Conservation (phyloP, 2,113 vertebrate genomes). For the Glaucidium brasilianum region DNA sequence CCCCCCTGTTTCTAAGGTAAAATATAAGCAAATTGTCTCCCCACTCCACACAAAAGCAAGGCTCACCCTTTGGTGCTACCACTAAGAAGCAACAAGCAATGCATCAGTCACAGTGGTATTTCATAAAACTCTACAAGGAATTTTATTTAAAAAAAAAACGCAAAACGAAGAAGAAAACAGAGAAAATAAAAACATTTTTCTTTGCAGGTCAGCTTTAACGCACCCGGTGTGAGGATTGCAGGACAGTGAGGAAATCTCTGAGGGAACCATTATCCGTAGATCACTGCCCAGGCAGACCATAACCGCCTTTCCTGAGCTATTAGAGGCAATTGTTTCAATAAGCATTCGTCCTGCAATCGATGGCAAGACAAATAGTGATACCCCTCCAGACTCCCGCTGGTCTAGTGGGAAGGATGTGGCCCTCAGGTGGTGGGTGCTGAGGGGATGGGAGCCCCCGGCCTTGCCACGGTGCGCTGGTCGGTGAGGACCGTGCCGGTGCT, state of each 20-base stretch:
- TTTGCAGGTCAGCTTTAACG: not conserved
- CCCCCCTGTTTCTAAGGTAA: not conserved
- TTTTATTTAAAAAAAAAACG: not conserved
- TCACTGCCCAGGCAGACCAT: slow-evolving; percentile 48
- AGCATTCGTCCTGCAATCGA: slow-evolving; percentile 58
- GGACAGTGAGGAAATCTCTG: not conserved
- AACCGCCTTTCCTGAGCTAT: slow-evolving; percentile 67
- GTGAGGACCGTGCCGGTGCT: accelerated
- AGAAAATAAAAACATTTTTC: not conserved
- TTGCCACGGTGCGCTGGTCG: accelerated
- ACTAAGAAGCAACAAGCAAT: not conserved
- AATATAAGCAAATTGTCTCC: not conserved
- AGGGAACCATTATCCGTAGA: slow-evolving; percentile 62
- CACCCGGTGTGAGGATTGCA: not conserved
- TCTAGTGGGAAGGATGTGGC: accelerated
- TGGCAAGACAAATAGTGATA: not conserved
- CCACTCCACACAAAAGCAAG: not conserved
- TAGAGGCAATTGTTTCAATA: slow-evolving; percentile 66
- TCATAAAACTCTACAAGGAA: not conserved
- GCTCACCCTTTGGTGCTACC: not conserved
- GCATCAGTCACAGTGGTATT: not conserved
- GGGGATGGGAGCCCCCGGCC: not conserved
- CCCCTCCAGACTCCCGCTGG: not conserved
- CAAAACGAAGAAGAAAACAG: not conserved
- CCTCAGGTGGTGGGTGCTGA: accelerated